These are phyloP conservation scores for Batillaria attramentaria DNA, from an alignment of 1,140 invertebrate species.

Conservation along the genomic window DNA sequence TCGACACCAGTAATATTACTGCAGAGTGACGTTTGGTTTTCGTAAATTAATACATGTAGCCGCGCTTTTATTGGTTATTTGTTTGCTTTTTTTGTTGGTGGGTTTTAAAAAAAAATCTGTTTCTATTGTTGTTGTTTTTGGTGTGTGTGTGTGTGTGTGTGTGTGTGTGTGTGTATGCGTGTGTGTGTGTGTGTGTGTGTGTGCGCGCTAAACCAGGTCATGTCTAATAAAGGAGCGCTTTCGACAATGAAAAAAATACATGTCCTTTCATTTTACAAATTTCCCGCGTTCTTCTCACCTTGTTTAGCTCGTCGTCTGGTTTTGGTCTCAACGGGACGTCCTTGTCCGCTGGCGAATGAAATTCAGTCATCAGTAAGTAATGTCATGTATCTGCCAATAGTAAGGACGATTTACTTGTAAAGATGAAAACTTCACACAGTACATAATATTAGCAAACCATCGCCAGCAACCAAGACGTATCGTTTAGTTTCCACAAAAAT, in stretches of 20 bases:
- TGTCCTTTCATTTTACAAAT: too few relatives aligned
- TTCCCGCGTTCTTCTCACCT: background rate
- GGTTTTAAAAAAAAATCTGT: too few relatives aligned
- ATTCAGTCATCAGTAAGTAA: background rate
- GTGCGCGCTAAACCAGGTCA: background rate
- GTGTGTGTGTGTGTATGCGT: too few relatives aligned
- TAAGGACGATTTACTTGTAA: too few relatives aligned
- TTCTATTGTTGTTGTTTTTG: background rate
- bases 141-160: too few relatives aligned
- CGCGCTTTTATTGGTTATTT: conserved; percentile 39
- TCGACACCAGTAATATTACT: background rate
- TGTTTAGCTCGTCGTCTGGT: background rate
- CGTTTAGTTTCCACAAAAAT: too few relatives aligned
- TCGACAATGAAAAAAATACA: too few relatives aligned
- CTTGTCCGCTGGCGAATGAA: background rate
- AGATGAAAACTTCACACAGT: too few relatives aligned
- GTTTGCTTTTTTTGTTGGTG: background rate
- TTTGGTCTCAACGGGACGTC: background rate
- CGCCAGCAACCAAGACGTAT: too few relatives aligned
- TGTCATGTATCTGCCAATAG: too few relatives aligned
- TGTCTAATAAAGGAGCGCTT: background rate
- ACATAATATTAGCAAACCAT: too few relatives aligned
- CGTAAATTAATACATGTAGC: conserved; percentile 61
- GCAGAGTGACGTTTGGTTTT: conserved; percentile 54
- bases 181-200: too few relatives aligned